Conservation (phyloP, 2,113 vertebrate genomes). For the Pica pica region DNA sequence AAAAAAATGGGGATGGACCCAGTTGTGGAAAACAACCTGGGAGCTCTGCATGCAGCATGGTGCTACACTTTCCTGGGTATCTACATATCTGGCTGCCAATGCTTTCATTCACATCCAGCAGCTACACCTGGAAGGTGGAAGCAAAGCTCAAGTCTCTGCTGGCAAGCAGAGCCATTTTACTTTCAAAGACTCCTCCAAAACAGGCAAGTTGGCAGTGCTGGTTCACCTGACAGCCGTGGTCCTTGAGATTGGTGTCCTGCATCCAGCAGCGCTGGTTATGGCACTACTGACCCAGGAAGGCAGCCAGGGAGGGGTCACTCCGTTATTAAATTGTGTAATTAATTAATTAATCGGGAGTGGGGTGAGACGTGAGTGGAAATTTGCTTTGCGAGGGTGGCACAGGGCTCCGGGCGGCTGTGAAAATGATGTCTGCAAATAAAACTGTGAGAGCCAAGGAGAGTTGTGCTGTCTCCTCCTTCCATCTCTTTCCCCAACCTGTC, state of each 20-base stretch:
- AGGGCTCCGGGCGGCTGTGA: not conserved
- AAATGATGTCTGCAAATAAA: not conserved
- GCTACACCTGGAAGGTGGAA: not conserved
- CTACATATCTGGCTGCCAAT: not conserved
- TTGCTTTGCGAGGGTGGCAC: not conserved
- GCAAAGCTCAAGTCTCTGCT: not conserved
- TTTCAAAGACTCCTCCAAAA: not conserved
- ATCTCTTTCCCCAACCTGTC: accelerated
- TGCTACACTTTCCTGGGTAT: not conserved
- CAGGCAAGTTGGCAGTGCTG: not conserved
- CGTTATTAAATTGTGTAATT: not conserved
- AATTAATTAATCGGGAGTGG: not conserved
- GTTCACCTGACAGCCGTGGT: accelerated
- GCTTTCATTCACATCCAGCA: not conserved
- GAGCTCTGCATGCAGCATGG: not conserved
- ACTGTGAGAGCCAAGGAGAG: not conserved
- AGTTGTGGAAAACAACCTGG: not conserved
- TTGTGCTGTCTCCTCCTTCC: not conserved
- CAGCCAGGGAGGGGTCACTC: not conserved
- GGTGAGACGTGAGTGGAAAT: not conserved
- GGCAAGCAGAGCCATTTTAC: not conserved
- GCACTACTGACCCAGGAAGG: accelerated
- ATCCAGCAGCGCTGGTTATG: accelerated
- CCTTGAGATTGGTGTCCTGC: accelerated
- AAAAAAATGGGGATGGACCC: not conserved